Evolutionary conservation across 1,140 invertebrate genomes (phyloP), one percentile per base, ranked within the genome.

Genomic region (Bombyx mandarina): DNA sequence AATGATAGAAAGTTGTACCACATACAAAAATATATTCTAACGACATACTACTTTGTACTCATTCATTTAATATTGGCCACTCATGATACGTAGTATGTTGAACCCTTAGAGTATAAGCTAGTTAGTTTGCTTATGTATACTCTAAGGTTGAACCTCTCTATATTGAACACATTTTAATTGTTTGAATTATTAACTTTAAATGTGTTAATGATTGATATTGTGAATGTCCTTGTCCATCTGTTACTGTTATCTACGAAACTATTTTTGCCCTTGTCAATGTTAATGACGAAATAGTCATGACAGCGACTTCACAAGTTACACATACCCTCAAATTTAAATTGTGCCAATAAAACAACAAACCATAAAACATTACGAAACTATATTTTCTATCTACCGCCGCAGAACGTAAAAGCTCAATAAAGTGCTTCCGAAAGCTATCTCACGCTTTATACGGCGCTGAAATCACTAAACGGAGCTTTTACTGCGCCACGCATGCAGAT

Each of bases 371-470:
- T 35, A 35, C 26, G 26, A 35, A 35, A 35, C 26, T 35, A 35
- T 35, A 35, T 35, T 35, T 54, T 48, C 18, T 56, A 56, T 56
- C 54, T 56, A 18, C 48, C 44, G 12, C 44, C 45, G 26, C 26
- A 9, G 22, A 52, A 51, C 57, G 56, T 67, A 65, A 67, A 70
- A 65, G 51, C 44, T 58, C 60, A 64, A 61, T 73, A 73, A 73
- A 69, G 45, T 58, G 60, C 61, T 66, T 69, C 58, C 62, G 50
- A 62, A 59, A 54, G 62, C 62, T 52, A 59, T 63, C 60, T 67
- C 26, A 35, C 64, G 62, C 75, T 79, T 79, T 77, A 77, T 78
- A 61, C 66, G 59, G 65, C 75, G 69, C 71, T 68, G 63, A 71
- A 75, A 75, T 75, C 72, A 75, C 66, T 77, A 69, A 67, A 69